Evolutionary conservation across 2,888 invertebrate genomes (phyloP).

Genomic region (Glaucopsyche alexis): DNA sequence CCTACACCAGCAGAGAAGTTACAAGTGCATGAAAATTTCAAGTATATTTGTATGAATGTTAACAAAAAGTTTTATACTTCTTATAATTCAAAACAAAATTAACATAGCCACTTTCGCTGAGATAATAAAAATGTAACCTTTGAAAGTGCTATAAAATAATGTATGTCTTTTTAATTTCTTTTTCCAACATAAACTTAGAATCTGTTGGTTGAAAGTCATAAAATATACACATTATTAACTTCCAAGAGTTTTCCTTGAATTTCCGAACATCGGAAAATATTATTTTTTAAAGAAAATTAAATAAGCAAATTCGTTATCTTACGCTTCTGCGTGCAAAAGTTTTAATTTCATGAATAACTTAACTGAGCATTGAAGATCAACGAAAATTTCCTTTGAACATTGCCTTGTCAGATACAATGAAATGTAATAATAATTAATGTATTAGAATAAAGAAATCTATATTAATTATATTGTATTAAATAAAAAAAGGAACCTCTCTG

Average conservation of each 20-base stretch:
- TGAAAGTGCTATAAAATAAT: neutral
- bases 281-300: conserved; percentile 2
- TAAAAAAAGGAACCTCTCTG: no score
- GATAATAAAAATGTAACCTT: neutral
- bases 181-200: neutral
- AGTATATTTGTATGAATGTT: neutral
- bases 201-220: neutral
- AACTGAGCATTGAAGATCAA: neutral
- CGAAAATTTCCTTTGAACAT: neutral
- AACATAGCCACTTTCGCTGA: neutral
- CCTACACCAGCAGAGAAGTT: no score
- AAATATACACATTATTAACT: conserved; percentile 13
- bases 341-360: conserved; percentile 19
- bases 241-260: neutral
- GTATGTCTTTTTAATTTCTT: neutral
- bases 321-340: neutral
- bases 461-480: no score
- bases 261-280: conserved; percentile 6
- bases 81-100: neutral
- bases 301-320: conserved; percentile 1
- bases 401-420: neutral
- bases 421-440: neutral
- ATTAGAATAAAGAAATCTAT: no score
- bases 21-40: no score
- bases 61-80: no score